Evolutionary conservation across 53 echinoderm and acorn worm genomes (phyloP), one percentile per base, ranked within the genome.

Genomic region (Paelopatides confundens): DNA sequence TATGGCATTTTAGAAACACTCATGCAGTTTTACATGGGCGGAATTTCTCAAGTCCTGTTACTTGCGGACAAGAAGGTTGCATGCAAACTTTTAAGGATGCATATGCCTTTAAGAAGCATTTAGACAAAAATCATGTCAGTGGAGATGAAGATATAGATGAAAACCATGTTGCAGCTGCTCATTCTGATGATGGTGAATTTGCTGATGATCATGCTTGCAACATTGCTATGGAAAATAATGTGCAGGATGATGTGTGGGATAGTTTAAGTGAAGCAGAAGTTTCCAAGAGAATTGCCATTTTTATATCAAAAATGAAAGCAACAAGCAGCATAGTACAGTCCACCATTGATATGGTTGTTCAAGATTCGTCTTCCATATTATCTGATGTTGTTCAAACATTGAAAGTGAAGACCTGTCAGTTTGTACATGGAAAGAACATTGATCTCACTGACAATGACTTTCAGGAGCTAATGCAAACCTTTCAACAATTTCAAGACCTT

Each of bases 271-370:
- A 62, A 21, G 84, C 34, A 31, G 33, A 34, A 18, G 13, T 84
- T 12, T 64, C 84, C 2, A 38, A 64, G 8, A 26, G 11, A 38
- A 27, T 65, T 14, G 84, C 84, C 5, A n/a, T 65, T 1, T 63
- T 39, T 65, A 34, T 84, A 2, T 35, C 84, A 18, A 84, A 84
- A n/a, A 84, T 84, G 65, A 84, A 84, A 34, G 65, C 84, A 7
- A 23, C 84, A 63, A 64, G 63, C 29, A 63, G 63, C 6, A 38
- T 63, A 36, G 63, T 83, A 39, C 65, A 84, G 38, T 65, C 65
- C 8, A 1, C 35, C 9, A 65, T 81, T 0, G 21, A 81, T 13
- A 50, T 27, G 30, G 31, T 81, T 50, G 35, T 81, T 5, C 4
- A 31, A 50, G 81, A 81, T 4, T 35, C 84, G 3, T 32, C 84